Evolutionary conservation across 1,140 invertebrate genomes (phyloP).

Genomic region (Leptinotarsa texana): DNA sequence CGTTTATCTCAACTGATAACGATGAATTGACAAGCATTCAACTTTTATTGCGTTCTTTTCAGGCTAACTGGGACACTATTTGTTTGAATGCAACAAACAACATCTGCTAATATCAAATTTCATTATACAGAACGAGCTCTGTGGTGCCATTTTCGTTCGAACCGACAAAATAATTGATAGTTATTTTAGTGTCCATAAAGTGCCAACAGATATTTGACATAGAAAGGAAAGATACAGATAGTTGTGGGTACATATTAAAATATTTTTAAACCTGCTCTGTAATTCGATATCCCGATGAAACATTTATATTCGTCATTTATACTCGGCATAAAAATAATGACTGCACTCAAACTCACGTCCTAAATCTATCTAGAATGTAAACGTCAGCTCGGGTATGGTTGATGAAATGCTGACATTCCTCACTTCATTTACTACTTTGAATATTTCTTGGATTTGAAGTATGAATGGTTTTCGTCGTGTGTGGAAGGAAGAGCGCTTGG

Average conservation of each 20-base stretch:
- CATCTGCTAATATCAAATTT: not conserved
- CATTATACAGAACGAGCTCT: not conserved
- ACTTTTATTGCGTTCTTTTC: not conserved
- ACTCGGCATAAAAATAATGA: slow-evolving; percentile 5
- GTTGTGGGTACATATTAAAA: slow-evolving; percentile 18
- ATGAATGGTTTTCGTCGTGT: too few relatives aligned
- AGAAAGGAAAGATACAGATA: slow-evolving; percentile 11
- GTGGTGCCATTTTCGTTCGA: not conserved
- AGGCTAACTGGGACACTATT: not conserved
- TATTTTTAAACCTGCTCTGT: slow-evolving; percentile 14
- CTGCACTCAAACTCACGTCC: not conserved
- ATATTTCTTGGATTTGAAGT: too few relatives aligned
- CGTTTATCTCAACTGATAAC: too few relatives aligned
- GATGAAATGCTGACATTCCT: too few relatives aligned
- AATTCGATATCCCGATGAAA: slow-evolving; percentile 17
- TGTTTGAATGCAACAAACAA: not conserved
- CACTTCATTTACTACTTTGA: too few relatives aligned
- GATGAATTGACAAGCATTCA: not conserved
- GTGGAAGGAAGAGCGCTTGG: too few relatives aligned
- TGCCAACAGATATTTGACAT: slow-evolving; percentile 20
- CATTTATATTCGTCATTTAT: slow-evolving; percentile 22
- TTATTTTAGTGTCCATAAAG: slow-evolving; percentile 23
- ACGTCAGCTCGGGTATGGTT: slow-evolving; percentile 4
- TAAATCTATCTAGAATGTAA: slow-evolving; percentile 9
- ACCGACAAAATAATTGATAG: slow-evolving; percentile 22